Evolutionary conservation across 2,888 invertebrate genomes (phyloP).

Genomic region (Rambutsinella grinnellia): DNA sequence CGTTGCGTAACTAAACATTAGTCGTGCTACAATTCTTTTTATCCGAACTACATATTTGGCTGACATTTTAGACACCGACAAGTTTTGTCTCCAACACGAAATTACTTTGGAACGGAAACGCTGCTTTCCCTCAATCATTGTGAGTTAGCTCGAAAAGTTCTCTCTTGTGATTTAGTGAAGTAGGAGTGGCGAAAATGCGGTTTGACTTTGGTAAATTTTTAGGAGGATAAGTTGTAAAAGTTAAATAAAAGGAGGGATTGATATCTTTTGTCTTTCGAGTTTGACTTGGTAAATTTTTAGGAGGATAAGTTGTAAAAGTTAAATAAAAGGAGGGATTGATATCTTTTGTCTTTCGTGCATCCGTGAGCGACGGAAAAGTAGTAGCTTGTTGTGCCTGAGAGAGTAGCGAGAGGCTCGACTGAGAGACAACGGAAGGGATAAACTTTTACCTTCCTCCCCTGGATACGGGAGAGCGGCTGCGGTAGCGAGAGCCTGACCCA

Average conservation of each 20-base stretch:
- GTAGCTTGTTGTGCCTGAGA: slow-evolving; percentile 53
- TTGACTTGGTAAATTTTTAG: neutral
- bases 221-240: neutral
- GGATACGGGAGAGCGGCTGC: slow-evolving; percentile 72
- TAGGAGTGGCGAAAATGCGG: neutral
- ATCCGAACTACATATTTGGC: neutral
- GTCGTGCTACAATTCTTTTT: slow-evolving; percentile 7
- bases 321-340: neutral
- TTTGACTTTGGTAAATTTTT: neutral
- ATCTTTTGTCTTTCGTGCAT: slow-evolving; percentile 36
- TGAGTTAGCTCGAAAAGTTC: slow-evolving; percentile 53
- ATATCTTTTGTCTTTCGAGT: slow-evolving; percentile 29
- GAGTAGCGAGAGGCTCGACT: slow-evolving; percentile 47
- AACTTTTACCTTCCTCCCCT: slow-evolving; percentile 71
- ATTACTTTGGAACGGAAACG: neutral
- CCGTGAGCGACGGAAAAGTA: slow-evolving; percentile 47
- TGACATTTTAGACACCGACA: too few species aligned
- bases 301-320: neutral
- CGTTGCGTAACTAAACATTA: neutral
- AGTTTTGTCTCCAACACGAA: slow-evolving; percentile 1
- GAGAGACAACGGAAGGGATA: slow-evolving; percentile 56
- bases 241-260: neutral
- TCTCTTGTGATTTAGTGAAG: slow-evolving; percentile 32
- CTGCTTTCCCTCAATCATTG: slow-evolving; percentile 57
- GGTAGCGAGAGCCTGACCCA: slow-evolving; percentile 71